Percentiles rank a stretch among this genome's conserved stretches.
Conservation (phyloP, 2,888 invertebrate genomes). For the Labia minor region DNA sequence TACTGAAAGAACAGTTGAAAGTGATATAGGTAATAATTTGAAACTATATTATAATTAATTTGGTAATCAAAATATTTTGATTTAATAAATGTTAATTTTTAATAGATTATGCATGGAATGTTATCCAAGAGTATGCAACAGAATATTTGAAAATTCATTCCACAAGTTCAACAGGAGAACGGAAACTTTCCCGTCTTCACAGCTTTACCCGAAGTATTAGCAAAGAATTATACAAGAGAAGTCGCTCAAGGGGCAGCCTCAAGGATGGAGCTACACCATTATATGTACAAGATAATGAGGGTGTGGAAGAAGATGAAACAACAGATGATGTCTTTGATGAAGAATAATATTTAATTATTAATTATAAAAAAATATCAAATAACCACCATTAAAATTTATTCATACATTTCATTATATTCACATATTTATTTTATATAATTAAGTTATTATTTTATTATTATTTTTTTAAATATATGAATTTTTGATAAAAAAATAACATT, state of each 20-base stretch:
- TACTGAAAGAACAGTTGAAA: slow-evolving; percentile 61
- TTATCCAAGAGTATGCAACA: slow-evolving; percentile 49
- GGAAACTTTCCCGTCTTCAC: slow-evolving; percentile 36
- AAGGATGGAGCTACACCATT: slow-evolving; percentile 28
- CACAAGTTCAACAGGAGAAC: neutral
- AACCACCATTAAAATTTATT: neutral
- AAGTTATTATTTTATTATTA: neutral
- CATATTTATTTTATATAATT: neutral
- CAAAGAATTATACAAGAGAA: slow-evolving; percentile 38
- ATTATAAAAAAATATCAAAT: neutral
- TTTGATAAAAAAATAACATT: neutral
- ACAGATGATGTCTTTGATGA: slow-evolving; percentile 25
- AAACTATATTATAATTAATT: neutral
- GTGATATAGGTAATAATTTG: slow-evolving; percentile 47
- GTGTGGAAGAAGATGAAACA: slow-evolving; percentile 22
- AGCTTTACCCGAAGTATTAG: slow-evolving; percentile 48
- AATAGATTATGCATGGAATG: slow-evolving; percentile 49
- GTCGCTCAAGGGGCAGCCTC: slow-evolving; percentile 26
- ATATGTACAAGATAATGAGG: slow-evolving; percentile 27
- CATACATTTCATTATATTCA: neutral
- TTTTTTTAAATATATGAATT: neutral
- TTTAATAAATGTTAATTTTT: slow-evolving; percentile 16
- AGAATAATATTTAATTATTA: neutral
- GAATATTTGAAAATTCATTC: slow-evolving; percentile 41
- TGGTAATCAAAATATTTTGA: slow-evolving; percentile 16